Evolutionary conservation across 2,113 vertebrate genomes (phyloP).

Genomic region (Ophiodon elongatus): DNA sequence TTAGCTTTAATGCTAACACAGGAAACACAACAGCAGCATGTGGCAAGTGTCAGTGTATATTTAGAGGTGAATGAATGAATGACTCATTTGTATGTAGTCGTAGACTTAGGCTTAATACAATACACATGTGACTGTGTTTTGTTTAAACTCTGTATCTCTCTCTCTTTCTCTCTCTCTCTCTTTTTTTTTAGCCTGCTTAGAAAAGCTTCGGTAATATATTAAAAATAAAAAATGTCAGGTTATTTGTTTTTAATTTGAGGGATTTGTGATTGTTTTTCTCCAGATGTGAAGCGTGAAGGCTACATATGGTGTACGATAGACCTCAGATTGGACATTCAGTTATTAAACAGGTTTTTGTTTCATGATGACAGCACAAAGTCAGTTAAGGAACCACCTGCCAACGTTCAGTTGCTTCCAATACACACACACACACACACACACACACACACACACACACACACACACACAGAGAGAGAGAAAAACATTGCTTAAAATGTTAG

Average conservation of each 20-base stretch:
- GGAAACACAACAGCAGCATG: slow-evolving; percentile 59
- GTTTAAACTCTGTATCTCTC: neutral
- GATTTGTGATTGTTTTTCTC: neutral
- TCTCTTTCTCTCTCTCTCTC: neutral
- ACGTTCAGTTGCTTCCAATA: slow-evolving; percentile 10
- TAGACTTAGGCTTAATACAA: neutral
- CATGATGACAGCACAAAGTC: slow-evolving; percentile 68
- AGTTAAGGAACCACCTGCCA: slow-evolving; percentile 70
- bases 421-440: slow-evolving; percentile 3
- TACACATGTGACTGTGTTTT: slow-evolving; percentile 14
- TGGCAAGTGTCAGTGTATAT: slow-evolving; percentile 1
- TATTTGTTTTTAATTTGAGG: neutral
- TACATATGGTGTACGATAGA: slow-evolving; percentile 12
- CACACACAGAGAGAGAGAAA: neutral
- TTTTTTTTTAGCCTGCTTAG: neutral
- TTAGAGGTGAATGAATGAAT: neutral
- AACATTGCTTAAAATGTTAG: neutral
- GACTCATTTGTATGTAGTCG: slow-evolving; percentile 8
- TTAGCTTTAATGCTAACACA: slow-evolving; percentile 12
- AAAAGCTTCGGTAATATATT: neutral
- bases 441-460: neutral
- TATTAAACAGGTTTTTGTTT: slow-evolving; percentile 69
- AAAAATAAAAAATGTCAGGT: neutral
- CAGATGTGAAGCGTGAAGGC: slow-evolving; percentile 1
- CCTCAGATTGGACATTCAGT: slow-evolving; percentile 39